Evolutionary conservation across 2,797 vertebrate species (phyloP).

Genomic region (Podargus strigoides): DNA sequence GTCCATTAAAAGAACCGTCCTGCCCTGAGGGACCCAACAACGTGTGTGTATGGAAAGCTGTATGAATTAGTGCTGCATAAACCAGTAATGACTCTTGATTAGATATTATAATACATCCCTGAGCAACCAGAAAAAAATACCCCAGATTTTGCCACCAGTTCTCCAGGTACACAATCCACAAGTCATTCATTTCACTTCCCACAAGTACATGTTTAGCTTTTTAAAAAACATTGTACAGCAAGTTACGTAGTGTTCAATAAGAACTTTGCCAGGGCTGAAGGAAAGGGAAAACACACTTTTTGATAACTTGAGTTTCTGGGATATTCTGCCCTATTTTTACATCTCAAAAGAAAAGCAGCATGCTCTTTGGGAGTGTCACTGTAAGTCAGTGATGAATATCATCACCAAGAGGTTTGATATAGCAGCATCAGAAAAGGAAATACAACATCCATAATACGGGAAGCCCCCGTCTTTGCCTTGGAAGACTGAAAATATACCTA

Average conservation of each 20-base stretch:
- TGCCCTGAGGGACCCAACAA: background rate
- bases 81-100: constrained; percentile 41
- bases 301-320: background rate
- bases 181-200: background rate
- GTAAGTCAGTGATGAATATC: background rate
- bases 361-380: background rate
- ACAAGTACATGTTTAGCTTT: background rate
- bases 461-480: background rate
- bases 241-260: background rate
- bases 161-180: background rate
- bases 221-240: background rate
- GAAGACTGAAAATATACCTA: background rate
- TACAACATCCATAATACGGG: accelerated
- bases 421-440: background rate
- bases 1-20: background rate
- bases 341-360: background rate
- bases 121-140: constrained; percentile 20
- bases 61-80: constrained; percentile 12
- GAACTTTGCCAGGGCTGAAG: background rate
- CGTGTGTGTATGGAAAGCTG: background rate
- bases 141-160: background rate
- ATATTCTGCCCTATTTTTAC: background rate
- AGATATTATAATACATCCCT: constrained; percentile 1
- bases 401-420: background rate
- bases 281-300: background rate